Conservation (phyloP, 2,888 invertebrate species). For the Tiliacea aurago region DNA sequence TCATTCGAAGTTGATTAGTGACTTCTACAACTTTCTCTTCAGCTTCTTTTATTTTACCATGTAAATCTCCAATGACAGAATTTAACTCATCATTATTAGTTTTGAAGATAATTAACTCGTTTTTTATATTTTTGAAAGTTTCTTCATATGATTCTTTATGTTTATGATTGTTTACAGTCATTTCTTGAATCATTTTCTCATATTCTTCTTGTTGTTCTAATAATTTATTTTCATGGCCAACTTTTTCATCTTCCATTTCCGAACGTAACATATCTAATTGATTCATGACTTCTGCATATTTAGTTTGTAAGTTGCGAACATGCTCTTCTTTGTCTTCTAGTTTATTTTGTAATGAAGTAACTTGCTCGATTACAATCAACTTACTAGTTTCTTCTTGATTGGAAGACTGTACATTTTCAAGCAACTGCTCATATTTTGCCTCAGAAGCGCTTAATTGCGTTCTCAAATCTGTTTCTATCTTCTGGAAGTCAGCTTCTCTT, state of each 20-base stretch:
- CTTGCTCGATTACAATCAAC: constrained; percentile 83
- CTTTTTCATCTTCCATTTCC: constrained; percentile 87
- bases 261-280: constrained; percentile 85
- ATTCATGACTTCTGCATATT: constrained; percentile 83
- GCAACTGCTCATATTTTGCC: constrained; percentile 85
- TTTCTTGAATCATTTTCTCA: constrained; percentile 81
- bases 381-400: constrained; percentile 87
- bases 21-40: constrained; percentile 76
- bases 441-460: constrained; percentile 88
- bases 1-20: constrained; percentile 76
- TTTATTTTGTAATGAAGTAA: constrained; percentile 83
- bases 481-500: constrained; percentile 91
- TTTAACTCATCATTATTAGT: constrained; percentile 75
- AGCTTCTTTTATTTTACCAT: constrained; percentile 67
- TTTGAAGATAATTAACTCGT: constrained; percentile 74
- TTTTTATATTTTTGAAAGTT: constrained; percentile 72
- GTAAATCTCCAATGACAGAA: constrained; percentile 73
- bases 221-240: constrained; percentile 84
- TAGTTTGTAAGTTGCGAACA: constrained; percentile 81
- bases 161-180: constrained; percentile 73
- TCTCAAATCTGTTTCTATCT: constrained; percentile 87
- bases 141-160: constrained; percentile 71
- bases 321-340: constrained; percentile 86
- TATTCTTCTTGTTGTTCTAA: constrained; percentile 86
- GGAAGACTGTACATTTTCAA: constrained; percentile 85